Percentiles rank a stretch among this genome's conserved stretches.
Conservation (phyloP, 2,797 vertebrate species). For the Pitangus sulphuratus region DNA sequence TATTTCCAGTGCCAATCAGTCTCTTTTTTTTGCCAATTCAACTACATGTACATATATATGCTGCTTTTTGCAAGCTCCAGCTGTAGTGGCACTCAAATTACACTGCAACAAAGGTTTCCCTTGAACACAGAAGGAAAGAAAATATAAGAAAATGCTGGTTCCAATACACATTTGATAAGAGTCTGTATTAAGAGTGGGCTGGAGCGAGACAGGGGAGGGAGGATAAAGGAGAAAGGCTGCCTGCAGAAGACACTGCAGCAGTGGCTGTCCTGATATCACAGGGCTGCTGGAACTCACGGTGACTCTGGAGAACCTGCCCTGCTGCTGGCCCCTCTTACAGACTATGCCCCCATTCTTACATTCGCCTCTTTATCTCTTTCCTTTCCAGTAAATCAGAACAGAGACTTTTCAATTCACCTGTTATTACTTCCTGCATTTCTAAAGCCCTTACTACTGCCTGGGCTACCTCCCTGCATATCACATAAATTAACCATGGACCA, state of each 20-base stretch:
- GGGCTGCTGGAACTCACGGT: accelerated
- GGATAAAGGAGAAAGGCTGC: not conserved
- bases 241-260: not conserved
- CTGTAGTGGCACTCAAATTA: slow-evolving; percentile 6
- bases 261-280: not conserved
- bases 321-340: not conserved
- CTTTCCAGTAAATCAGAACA: not conserved
- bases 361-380: not conserved
- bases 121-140: slow-evolving; percentile 9
- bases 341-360: not conserved
- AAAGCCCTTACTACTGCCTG: not conserved
- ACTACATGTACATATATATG: not conserved
- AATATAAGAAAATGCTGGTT: not conserved
- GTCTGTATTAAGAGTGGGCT: not conserved
- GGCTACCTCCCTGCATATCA: not conserved
- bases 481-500: not conserved
- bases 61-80: not conserved
- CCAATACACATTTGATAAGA: not conserved
- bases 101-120: not conserved
- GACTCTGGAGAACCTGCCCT: not conserved
- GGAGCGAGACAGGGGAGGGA: not conserved
- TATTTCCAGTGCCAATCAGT: not conserved
- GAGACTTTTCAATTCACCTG: not conserved
- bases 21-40: not conserved
- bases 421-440: not conserved